phyloP scores from a whole-genome alignment of 2,797 vertebrate genomes.

The Sciaenops ocellatus region DNA sequence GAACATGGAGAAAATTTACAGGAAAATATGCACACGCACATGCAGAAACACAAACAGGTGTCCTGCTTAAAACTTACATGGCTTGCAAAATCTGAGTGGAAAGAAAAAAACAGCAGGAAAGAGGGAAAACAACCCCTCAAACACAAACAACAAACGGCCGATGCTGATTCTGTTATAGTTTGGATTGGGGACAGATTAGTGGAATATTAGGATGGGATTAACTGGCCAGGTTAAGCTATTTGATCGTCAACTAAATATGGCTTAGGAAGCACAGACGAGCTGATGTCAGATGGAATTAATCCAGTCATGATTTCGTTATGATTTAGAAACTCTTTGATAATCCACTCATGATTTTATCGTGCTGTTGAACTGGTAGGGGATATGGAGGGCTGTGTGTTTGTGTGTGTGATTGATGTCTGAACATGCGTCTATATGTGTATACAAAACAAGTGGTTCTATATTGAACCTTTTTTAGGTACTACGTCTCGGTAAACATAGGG shows the following conservation, averaged over 20 bases:
- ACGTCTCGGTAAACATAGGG: not conserved
- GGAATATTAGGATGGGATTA: conserved; percentile 82
- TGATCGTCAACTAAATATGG: conserved; percentile 83
- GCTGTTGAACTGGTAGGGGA: conserved; percentile 53
- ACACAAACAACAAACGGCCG: conserved; percentile 65
- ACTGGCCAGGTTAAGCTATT: conserved; percentile 81
- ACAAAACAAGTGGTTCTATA: not conserved
- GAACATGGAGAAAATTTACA: conserved; percentile 62
- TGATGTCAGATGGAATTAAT: conserved; percentile 79
- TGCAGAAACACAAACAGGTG: conserved; percentile 56
- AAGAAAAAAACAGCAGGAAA: conserved; percentile 10
- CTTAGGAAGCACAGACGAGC: conserved; percentile 75
- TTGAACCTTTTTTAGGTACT: not conserved
- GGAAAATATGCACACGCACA: conserved; percentile 39
- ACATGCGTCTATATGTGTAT: conserved; percentile 15
- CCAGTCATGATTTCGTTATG: conserved; percentile 76
- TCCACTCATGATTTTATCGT: conserved; percentile 78
- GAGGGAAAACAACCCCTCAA: not conserved
- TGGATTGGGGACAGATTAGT: conserved; percentile 82
- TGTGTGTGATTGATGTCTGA: conserved; percentile 45
- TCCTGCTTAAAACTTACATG: conserved; percentile 23
- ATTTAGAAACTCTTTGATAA: conserved; percentile 77
- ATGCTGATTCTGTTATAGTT: conserved; percentile 73
- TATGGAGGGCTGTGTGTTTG: conserved; percentile 20
- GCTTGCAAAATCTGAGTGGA: conserved; percentile 10